A percentile compares a stretch with the other conserved stretches of the same genome.
Evolutionary conservation across 1,140 invertebrate genomes (phyloP).

Genomic region (Ctenoplectra terminalis): DNA sequence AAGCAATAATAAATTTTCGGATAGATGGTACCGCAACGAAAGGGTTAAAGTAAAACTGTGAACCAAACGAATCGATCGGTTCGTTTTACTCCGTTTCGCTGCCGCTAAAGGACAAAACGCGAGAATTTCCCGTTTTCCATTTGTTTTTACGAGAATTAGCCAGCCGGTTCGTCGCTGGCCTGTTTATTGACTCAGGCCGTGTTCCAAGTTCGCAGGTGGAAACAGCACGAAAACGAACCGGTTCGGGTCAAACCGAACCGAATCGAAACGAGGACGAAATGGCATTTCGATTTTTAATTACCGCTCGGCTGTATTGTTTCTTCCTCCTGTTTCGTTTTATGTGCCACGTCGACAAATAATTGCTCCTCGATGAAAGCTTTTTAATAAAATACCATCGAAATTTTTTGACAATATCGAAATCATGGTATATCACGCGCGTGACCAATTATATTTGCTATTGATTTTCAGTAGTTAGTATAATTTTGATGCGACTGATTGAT

Average conservation of each 20-base stretch:
- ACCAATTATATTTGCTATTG: neutral
- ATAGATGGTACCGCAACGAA: too few species aligned
- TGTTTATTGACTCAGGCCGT: neutral
- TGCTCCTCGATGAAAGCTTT: neutral
- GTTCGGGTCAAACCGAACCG: neutral
- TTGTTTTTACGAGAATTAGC: neutral
- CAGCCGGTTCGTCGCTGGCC: neutral
- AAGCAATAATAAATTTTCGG: too few species aligned
- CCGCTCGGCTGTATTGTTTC: neutral
- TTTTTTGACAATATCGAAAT: neutral
- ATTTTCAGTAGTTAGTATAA: neutral
- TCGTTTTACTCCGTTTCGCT: too few species aligned
- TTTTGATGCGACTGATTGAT: neutral
- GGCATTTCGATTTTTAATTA: conserved; percentile 41
- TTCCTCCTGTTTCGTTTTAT: neutral
- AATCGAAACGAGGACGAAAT: conserved; percentile 11
- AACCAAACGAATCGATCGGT: too few species aligned
- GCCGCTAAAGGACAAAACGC: neutral
- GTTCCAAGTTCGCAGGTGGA: conserved; percentile 1
- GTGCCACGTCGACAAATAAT: conserved; percentile 2
- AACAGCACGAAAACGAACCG: neutral
- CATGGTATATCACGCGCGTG: neutral
- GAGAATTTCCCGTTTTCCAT: neutral
- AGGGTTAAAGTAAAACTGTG: too few species aligned
- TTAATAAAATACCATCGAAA: conserved; percentile 1